phyloP scores from a whole-genome alignment of 2,888 invertebrate species.

The Zygaena filipendulae region DNA sequence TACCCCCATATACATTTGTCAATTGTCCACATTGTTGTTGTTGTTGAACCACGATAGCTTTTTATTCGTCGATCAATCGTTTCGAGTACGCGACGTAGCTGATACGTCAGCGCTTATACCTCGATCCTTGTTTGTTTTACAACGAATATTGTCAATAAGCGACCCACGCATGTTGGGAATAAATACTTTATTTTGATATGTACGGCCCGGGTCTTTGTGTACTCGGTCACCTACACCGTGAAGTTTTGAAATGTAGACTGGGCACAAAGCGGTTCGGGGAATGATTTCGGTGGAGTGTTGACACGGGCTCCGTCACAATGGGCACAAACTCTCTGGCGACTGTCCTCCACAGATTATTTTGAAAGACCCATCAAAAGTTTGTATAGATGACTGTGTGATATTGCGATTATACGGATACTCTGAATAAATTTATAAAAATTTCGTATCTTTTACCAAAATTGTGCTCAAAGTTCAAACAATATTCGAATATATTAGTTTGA shows the following conservation, averaged over 20 bases:
- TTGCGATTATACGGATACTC: conserved; percentile 16
- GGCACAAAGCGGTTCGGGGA: conserved; percentile 50
- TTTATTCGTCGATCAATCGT: conserved; percentile 31
- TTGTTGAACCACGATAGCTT: conserved; percentile 35
- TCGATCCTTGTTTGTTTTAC: conserved; percentile 22
- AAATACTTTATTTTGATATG: conserved; percentile 25
- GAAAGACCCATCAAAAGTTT: conserved; percentile 37
- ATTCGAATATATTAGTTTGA: no score
- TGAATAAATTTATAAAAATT: background rate
- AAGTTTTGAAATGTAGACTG: conserved; percentile 48
- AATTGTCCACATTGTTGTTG: conserved; percentile 38
- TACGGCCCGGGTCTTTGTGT: conserved; percentile 4
- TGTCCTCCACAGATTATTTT: conserved; percentile 47
- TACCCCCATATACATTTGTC: conserved; percentile 28
- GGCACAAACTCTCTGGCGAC: conserved; percentile 39
- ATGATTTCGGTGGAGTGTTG: conserved; percentile 46
- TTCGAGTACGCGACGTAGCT: conserved; percentile 19
- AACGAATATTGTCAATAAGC: conserved; percentile 22
- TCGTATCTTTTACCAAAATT: background rate
- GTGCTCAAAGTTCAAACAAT: background rate
- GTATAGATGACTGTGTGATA: conserved; percentile 43
- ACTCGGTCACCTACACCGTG: conserved; percentile 33
- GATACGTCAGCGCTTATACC: conserved; percentile 2
- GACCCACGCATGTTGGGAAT: conserved; percentile 19
- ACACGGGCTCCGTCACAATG: conserved; percentile 48